A percentile compares a stretch with the other conserved stretches of the same genome.
Conservation (phyloP, 1,140 invertebrate species). For the Antheraea pernyi region DNA sequence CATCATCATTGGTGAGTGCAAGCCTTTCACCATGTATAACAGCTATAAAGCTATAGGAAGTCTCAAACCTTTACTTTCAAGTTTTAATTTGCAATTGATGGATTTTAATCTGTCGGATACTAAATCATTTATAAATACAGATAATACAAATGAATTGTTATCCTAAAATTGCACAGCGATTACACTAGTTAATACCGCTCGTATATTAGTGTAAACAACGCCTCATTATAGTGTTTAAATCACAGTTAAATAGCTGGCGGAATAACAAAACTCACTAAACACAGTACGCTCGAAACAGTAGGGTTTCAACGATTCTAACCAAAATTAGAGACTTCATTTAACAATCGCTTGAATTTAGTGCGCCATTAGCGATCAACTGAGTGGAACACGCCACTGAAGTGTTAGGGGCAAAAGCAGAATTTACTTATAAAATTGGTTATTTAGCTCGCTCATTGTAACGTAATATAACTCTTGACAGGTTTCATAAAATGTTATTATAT, state of each 20-base stretch:
- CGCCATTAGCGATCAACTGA: conserved; percentile 32
- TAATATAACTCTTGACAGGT: too few species aligned
- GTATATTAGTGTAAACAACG: conserved; percentile 30
- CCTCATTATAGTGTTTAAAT: conserved; percentile 35
- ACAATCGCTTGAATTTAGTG: conserved; percentile 45
- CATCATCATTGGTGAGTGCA: too few species aligned
- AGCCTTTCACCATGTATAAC: too few species aligned
- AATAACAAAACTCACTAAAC: conserved; percentile 28
- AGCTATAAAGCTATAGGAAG: too few species aligned
- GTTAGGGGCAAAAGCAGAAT: conserved; percentile 17
- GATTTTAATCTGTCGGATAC: too few species aligned
- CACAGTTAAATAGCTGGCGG: conserved; percentile 30
- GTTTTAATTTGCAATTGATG: too few species aligned
- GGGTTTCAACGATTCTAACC: conserved; percentile 26
- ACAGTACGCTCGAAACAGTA: conserved; percentile 30
- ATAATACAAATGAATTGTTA: not conserved
- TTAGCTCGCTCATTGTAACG: not conserved
- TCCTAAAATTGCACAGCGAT: conserved; percentile 6
- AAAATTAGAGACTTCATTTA: conserved; percentile 43
- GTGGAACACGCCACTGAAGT: conserved; percentile 21
- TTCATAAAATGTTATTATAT: too few species aligned
- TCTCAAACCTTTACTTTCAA: too few species aligned
- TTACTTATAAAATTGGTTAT: conserved; percentile 12
- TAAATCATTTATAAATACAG: too few species aligned
- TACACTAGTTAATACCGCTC: conserved; percentile 17